These are phyloP conservation scores for Ramphastos sulfuratus DNA, from an alignment of 2,113 vertebrate genomes.

Conservation along the genomic window DNA sequence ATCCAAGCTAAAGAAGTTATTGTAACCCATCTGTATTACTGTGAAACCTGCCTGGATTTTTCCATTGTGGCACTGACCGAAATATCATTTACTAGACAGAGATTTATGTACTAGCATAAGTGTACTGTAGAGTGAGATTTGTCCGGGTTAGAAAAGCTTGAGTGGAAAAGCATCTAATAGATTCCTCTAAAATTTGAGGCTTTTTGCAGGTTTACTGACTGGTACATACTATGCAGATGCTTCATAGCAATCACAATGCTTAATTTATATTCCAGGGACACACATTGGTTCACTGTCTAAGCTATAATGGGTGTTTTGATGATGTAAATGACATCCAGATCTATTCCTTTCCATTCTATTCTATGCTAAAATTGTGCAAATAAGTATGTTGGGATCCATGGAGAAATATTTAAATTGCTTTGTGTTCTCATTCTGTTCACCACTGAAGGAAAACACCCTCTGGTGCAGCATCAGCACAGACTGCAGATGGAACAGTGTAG, in stretches of 20 bases:
- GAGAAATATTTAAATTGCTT: conserved; percentile 8
- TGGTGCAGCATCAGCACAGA: background rate
- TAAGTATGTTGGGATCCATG: background rate
- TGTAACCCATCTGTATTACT: background rate
- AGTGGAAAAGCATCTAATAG: background rate
- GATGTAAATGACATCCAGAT: background rate
- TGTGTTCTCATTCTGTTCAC: conserved; percentile 6
- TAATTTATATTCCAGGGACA: conserved; percentile 1
- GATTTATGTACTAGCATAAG: background rate
- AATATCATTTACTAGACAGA: background rate
- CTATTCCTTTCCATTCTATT: background rate
- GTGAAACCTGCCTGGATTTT: background rate
- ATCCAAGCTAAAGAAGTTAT: background rate
- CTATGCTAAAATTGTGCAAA: background rate
- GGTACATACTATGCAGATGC: background rate
- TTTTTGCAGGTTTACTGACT: background rate
- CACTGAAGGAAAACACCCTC: background rate
- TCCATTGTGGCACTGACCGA: background rate
- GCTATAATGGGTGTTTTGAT: conserved; percentile 18
- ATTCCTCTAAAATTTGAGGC: background rate
- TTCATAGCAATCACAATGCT: background rate
- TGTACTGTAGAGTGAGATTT: background rate
- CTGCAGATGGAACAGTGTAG: background rate
- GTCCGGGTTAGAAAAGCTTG: background rate
- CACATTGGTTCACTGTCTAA: background rate